Evolutionary conservation across 53 echinoderm and acorn worm species (phyloP), one percentile per base, ranked within the genome.

Genomic region (Holothuria leucospilota): DNA sequence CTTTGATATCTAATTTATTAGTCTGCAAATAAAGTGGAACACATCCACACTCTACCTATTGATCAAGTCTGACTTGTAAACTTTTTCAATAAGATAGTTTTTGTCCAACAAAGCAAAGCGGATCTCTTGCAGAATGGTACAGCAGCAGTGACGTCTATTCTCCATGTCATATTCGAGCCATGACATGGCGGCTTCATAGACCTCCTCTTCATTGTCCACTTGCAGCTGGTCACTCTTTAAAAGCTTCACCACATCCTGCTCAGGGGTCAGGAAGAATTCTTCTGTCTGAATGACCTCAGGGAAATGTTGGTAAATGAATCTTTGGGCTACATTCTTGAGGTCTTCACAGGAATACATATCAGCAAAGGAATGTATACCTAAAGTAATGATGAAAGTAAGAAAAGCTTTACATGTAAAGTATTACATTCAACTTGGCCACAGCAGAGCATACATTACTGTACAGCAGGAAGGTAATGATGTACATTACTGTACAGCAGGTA

Each of bases 241-340:
- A 29, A 99, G 91, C 24, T 86, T 87, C 34, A 95, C 94, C 68
- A 99, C 94, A 15, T 95, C 95, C 81, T 95, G 95, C 88, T 99
- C 99, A 0, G 95, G 90, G 74, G 92, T 90, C 28, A 99, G 88
- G 88, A 99, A 99, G 88, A 99, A 99, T 28, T 99, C 99, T 68
- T 98, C 99, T 6, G 99, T 90, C 18, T 84, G 81, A 53, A 95
- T 89, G 29, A 99, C 99, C 85, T 99, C 99, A 29, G 92, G 93
- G 87, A 99, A 99, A 74, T 99, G 99, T 82, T 99, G 99, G 88
- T 99, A 99, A 81, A 99, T 95, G 87, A 99, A 99, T 10, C 99
- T 92, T 12, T 94, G 90, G 42, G 95, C 93, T 29, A 90, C 81
- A 66, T 94, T 93, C 87, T 99, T 95, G 62, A 99, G 92, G 63